These are phyloP conservation scores for Spongia lamella DNA, from an alignment of 37 sponge, comb jelly and placozoan species.

Conservation along the genomic window DNA sequence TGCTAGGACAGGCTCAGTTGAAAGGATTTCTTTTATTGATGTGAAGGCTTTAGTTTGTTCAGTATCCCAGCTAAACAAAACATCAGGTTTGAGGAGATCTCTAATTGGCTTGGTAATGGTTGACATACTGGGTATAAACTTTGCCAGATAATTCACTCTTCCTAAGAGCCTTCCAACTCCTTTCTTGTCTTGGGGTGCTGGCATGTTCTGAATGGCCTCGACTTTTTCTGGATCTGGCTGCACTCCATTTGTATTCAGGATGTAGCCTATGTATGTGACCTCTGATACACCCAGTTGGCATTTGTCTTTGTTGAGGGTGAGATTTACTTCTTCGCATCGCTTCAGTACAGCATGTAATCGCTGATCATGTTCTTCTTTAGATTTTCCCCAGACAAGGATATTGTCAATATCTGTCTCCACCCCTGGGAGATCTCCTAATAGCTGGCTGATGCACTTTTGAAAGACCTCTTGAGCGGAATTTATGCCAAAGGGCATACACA, in stretches of 20 bases:
- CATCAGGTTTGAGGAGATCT: not conserved
- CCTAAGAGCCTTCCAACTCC: constrained; percentile 14
- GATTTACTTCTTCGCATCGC: not conserved
- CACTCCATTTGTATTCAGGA: constrained; percentile 7
- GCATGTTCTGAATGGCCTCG: constrained; percentile 13
- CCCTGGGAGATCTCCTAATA: constrained; percentile 12
- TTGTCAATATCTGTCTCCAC: constrained; percentile 9
- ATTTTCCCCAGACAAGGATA: not conserved
- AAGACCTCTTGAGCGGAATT: constrained; percentile 11
- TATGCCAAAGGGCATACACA: constrained; percentile 22
- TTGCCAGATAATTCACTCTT: constrained; percentile 16
- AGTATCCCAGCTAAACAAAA: not conserved
- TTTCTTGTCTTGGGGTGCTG: constrained; percentile 16
- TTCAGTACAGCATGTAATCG: not conserved
- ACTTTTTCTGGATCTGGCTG: constrained; percentile 22
- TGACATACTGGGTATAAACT: constrained; percentile 28
- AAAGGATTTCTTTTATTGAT: constrained; percentile 5
- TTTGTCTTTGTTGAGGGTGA: constrained; percentile 16
- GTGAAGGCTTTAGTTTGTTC: constrained; percentile 12
- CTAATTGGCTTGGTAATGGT: constrained; percentile 4
- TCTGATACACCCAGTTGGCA: constrained; percentile 1
- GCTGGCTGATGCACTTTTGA: not conserved
- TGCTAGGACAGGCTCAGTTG: constrained; percentile 35
- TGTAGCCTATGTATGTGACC: constrained; percentile 22
- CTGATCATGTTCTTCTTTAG: constrained; percentile 32